phyloP scores from a whole-genome alignment of 2,113 vertebrate genomes.

The Chaetura pelagica region DNA sequence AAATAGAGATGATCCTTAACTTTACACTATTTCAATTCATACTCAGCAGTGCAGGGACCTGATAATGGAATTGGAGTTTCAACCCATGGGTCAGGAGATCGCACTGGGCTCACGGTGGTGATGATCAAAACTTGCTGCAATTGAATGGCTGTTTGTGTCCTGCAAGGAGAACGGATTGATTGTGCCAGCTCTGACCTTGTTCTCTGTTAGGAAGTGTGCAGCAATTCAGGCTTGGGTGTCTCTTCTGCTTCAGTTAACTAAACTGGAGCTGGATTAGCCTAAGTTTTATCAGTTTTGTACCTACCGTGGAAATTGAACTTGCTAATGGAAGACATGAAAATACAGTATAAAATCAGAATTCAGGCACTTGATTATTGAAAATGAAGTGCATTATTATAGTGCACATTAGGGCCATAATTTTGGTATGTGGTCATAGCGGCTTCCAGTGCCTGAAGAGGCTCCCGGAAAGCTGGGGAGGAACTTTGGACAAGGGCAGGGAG shows the following conservation, averaged over 20 bases:
- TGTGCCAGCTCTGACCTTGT: background rate
- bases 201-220: background rate
- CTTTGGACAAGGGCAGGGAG: too few relatives aligned
- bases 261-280: background rate
- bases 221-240: background rate
- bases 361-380: background rate
- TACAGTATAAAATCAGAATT: background rate
- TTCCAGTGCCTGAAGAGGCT: too few relatives aligned
- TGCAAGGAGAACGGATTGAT: background rate
- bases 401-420: background rate
- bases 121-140: background rate
- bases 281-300: background rate
- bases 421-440: too few relatives aligned
- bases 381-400: rapidly evolving
- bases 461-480: too few relatives aligned
- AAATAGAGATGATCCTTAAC: background rate
- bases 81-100: background rate
- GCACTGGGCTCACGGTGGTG: background rate
- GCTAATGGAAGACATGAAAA: background rate
- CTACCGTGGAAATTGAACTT: background rate
- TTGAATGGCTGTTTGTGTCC: background rate
- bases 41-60: background rate
- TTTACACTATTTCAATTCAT: background rate
- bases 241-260: background rate
- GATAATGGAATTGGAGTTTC: background rate